Percentiles rank a stretch among this genome's conserved stretches.
Evolutionary conservation across 2,797 vertebrate species (phyloP).

Genomic region (Takifugu ocellatus): DNA sequence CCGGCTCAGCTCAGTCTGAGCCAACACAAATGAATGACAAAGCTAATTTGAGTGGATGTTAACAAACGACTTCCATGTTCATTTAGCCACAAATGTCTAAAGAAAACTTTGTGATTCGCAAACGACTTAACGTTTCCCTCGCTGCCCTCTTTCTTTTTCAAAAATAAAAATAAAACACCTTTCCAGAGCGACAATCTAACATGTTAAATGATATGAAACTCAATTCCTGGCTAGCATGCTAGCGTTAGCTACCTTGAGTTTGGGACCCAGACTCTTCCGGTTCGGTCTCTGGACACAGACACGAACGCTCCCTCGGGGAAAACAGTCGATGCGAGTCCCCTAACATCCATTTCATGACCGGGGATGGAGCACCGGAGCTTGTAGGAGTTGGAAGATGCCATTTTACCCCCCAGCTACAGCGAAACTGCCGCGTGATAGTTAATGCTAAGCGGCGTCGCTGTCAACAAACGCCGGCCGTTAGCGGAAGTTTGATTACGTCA

Average conservation of each 20-base stretch:
- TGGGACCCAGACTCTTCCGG: constrained; percentile 90
- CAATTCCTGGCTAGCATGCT: constrained; percentile 1
- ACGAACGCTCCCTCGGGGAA: constrained; percentile 88
- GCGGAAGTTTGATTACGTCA: constrained; percentile 39
- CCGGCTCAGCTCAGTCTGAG: not conserved
- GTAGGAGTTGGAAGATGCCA: constrained; percentile 76
- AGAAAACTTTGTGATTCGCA: too few relatives aligned
- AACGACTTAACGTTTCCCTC: too few relatives aligned
- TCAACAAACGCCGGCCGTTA: constrained; percentile 60
- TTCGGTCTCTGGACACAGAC: constrained; percentile 93
- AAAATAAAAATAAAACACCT: too few relatives aligned
- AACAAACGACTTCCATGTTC: too few relatives aligned
- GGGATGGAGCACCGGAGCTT: constrained; percentile 88
- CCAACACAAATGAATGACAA: constrained; percentile 62
- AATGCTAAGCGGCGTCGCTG: constrained; percentile 45
- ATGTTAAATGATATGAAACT: too few relatives aligned
- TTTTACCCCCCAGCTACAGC: constrained; percentile 32
- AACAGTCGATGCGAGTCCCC: constrained; percentile 77
- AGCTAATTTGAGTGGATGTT: constrained; percentile 57
- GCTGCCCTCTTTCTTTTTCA: too few relatives aligned
- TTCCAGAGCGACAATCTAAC: too few relatives aligned
- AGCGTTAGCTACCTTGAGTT: constrained; percentile 79
- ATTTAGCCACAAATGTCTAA: too few relatives aligned
- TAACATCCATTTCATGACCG: constrained; percentile 92
- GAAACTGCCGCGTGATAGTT: constrained; percentile 7